phyloP scores from a whole-genome alignment of 1,140 invertebrate species.

The Hylaeus volcanicus region DNA sequence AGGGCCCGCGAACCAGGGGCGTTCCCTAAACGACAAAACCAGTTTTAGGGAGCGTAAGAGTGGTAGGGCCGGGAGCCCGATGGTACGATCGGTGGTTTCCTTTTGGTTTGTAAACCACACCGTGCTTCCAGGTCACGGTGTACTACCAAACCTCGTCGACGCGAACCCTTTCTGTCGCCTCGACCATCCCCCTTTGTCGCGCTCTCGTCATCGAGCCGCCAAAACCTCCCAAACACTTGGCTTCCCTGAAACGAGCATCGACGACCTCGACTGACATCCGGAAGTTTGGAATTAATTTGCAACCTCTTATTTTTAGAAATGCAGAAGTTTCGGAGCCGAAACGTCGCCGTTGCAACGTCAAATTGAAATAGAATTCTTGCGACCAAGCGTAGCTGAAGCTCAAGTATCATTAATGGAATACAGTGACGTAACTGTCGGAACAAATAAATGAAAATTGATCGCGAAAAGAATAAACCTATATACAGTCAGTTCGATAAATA shows the following conservation, averaged over 20 bases:
- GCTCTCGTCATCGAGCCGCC: constrained; percentile 7
- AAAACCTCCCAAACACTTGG: neutral
- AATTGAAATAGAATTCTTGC: too few relatives aligned
- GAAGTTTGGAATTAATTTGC: too few relatives aligned
- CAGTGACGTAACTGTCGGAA: too few relatives aligned
- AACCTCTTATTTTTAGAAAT: too few relatives aligned
- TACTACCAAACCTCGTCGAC: constrained; percentile 12
- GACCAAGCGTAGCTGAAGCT: too few relatives aligned
- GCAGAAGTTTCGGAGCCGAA: too few relatives aligned
- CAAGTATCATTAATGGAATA: too few relatives aligned
- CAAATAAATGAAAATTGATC: too few relatives aligned
- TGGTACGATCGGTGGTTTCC: constrained; percentile 59
- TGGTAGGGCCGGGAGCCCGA: constrained; percentile 62
- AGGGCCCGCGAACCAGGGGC: constrained; percentile 55
- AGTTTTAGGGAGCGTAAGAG: constrained; percentile 71
- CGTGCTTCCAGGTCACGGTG: constrained; percentile 48
- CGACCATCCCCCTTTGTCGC: neutral
- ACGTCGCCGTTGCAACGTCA: too few relatives aligned
- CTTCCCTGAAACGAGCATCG: neutral
- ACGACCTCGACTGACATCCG: too few relatives aligned
- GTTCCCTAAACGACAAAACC: constrained; percentile 62
- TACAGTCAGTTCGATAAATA: too few relatives aligned
- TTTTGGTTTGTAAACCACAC: constrained; percentile 65
- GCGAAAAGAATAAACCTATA: too few relatives aligned
- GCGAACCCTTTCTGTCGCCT: constrained; percentile 2